Percentiles rank a stretch among this genome's conserved stretches.
These are phyloP conservation scores for Leptobrachium leishanense DNA, from an alignment of 2,113 vertebrate species.

Conservation along the genomic window DNA sequence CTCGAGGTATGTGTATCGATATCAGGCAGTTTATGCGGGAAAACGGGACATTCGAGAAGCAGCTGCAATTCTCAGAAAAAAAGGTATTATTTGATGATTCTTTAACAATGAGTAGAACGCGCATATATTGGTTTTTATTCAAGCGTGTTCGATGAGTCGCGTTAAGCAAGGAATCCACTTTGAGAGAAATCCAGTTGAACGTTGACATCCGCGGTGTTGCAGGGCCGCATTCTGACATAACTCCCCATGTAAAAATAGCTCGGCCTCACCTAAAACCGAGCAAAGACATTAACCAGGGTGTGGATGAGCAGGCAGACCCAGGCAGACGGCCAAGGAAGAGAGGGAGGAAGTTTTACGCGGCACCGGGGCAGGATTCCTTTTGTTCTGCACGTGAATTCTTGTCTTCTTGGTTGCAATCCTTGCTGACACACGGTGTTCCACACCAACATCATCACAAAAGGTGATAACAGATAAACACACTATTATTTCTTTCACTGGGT, in stretches of 20 bases:
- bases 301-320: conserved; percentile 11
- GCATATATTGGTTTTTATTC: no score
- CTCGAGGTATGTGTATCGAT: no score
- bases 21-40: no score
- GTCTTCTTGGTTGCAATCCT: background rate
- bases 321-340: conserved; percentile 5
- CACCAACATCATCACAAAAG: conserved; percentile 23
- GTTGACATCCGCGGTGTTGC: background rate
- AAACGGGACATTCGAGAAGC: no score
- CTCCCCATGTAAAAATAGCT: conserved; percentile 30
- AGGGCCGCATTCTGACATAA: background rate
- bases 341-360: background rate
- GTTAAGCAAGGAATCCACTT: no score
- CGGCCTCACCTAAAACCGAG: conserved; percentile 24
- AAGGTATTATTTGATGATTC: no score
- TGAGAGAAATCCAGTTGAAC: no score
- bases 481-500: conserved; percentile 7
- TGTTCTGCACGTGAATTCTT: background rate
- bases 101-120: no score
- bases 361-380: background rate
- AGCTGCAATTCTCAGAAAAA: no score
- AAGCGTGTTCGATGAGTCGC: no score
- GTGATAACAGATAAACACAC: conserved; percentile 15
- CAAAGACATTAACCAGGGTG: conserved; percentile 16
- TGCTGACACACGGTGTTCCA: conserved; percentile 6